Base-by-base conservation (phyloP, 2,113 vertebrate species). In the Mungos mungo region DNA sequence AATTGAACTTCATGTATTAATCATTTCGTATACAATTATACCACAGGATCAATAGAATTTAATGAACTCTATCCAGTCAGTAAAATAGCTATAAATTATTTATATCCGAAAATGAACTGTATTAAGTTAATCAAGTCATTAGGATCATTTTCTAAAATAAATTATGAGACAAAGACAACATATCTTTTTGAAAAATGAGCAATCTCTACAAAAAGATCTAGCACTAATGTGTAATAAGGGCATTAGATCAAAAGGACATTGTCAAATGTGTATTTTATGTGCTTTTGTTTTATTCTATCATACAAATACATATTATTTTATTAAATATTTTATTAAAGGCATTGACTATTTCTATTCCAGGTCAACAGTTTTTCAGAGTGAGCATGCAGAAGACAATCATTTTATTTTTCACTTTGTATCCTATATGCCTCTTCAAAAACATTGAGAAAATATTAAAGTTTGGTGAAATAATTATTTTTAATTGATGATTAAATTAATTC, bases 21-120 rank as follows among this genome's bases (percentile, higher is more conserved):
- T 98, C 92, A 95, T 66, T 66, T 88, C 69, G 88, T 91, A 97
- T 50, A 52, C 69, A 93, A 23, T 54, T 12, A 69, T 85, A 63
- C 38, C 96, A 97, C 68, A 87, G 41, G 89, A 98, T 98, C 97
- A 96, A 79, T 96, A 96, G 3, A 92, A 87, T 84, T 74, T 89
- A 98, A 92, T 96, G 84, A 96, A 96, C 52, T 27, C n/a, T 63
- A 54, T 68, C 50, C 19, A 92, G 57, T 88, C 71, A 65, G 33
- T 77, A 81, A 92, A 94, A 93, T 69, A 71, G 57, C 8, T 87
- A 76, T 93, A 96, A 85, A 93, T 96, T 92, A 96, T 81, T 91
- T 35, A 81, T 82, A n/a, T 95, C 68, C 85, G 45, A 93, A 95
- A 93, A 87, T 72, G 80, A 95, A 76, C 38, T 89, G 45, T 87